Evolutionary conservation across 2,888 invertebrate species (phyloP).

Genomic region (Dysmachus trigonus): DNA sequence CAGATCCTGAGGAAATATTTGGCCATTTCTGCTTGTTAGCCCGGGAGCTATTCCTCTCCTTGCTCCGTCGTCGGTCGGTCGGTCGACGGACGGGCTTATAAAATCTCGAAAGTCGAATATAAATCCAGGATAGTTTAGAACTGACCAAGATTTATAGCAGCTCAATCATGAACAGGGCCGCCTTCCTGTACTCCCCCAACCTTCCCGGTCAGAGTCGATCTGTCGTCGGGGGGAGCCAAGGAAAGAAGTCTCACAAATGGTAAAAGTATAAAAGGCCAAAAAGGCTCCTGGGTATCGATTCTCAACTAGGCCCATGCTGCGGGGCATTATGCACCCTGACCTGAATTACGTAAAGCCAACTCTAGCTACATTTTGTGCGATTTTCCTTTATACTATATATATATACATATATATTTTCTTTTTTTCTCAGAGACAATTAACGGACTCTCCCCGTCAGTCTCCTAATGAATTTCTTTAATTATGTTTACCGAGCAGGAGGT

Average conservation of each 20-base stretch:
- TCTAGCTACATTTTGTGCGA: conserved; percentile 3
- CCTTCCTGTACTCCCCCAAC: background rate
- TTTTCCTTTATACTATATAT: background rate
- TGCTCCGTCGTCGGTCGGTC: background rate
- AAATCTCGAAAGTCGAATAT: conserved; percentile 18
- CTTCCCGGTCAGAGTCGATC: no score
- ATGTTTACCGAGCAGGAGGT: conserved; percentile 26
- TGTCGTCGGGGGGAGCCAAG: background rate
- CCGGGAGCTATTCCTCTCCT: background rate
- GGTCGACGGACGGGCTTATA: no score
- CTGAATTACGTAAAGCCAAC: conserved; percentile 28
- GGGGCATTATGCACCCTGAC: conserved; percentile 20
- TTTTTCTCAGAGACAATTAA: conserved; percentile 23
- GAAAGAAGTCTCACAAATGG: background rate
- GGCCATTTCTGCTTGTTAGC: conserved; percentile 30
- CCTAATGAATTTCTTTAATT: conserved; percentile 42
- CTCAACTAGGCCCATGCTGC: background rate
- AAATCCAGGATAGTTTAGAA: conserved; percentile 21
- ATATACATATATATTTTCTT: background rate
- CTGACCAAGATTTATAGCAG: conserved; percentile 18
- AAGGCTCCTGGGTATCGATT: background rate
- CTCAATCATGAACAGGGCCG: background rate
- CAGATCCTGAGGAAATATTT: conserved; percentile 33
- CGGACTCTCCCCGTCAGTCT: background rate
- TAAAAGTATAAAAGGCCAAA: background rate